Evolutionary conservation across 1,140 invertebrate genomes (phyloP), one percentile per base, ranked within the genome.

Genomic region (Sipha flava): DNA sequence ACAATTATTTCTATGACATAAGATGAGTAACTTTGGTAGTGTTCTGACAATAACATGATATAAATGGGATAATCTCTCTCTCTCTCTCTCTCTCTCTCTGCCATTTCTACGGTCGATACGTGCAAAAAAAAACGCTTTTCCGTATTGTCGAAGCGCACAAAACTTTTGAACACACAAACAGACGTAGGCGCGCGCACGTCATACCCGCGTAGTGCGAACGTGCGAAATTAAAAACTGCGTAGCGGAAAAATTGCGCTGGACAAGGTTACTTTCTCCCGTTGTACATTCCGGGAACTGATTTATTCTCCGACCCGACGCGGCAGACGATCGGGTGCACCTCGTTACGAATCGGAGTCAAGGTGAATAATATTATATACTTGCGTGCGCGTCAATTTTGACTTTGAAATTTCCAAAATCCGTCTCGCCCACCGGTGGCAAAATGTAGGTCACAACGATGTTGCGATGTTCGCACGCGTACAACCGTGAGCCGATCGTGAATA

Each of bases 221-320:
- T 40, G 62, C 34, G 10, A 64, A 64, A 64, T 49, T 12, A n/a
- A n/a, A 34, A 40, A 23, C 31, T 4, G 23, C 62, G 34, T 40
- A 12, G 62, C 62, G 62, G 62, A 64, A 64, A 37, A 64, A 23
- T 64, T 64, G 62, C 62, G 62, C 57, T 23, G 57, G 57, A 40
- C 62, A 64, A 64, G 62, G 62, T 49, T 64, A 68, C 64, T 68
- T 68, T 68, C 64, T 68, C 64, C 40, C 31, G 16, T 68, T 29
- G 37, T 68, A 43, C 40, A 68, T 68, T 43, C 64, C 64, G 64
- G 64, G 37, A 45, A 68, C 64, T 7, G 18, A 21, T 26, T 21
- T 62, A 23, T 64, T n/a, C 9, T 45, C 14, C 7, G 7, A n/a
- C n/a, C 47, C n/a, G n/a, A n/a, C 52, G 21, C 29, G 64, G 64